Evolutionary conservation across 2,888 invertebrate species (phyloP), one percentile per base, ranked within the genome.

Genomic region (Lochmaea capreae): DNA sequence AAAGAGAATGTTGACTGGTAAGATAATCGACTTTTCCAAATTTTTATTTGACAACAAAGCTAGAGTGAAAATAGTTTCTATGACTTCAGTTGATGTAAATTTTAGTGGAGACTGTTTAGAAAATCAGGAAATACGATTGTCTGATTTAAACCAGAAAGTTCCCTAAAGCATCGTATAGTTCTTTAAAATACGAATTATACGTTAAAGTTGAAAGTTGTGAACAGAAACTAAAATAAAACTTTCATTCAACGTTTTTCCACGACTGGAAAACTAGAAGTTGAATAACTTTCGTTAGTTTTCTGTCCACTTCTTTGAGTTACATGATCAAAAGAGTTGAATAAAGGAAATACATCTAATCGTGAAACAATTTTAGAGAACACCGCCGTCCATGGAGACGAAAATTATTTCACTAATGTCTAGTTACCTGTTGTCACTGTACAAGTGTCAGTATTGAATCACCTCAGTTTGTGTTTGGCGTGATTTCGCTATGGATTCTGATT

Each of bases 251-350:
- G n/a, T 49, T 12, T 49, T 49, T n/a, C n/a, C 14, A 8, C n/a
- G n/a, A 8, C 49, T 39, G 33, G 33, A 49, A 49, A 49, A n/a
- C 49, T 49, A n/a, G n/a, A n/a, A 49, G 49, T 49, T 49, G n/a
- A 49, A n/a, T 49, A 49, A 49, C 49, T 49, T 49, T n/a, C 8
- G 49, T 49, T 49, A 49, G n/a, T 49, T 49, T 6, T 14, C 6
- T 49, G 49, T 49, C 49, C n/a, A n/a, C n/a, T 49, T n/a, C 49
- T n/a, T n/a, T 49, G n/a, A 49, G n/a, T n/a, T 49, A 49, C n/a
- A 49, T 49, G 14, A 49, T 49, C 49, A 49, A n/a, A 49, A n/a
- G 5, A n/a, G 14, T 49, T 49, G n/a, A 8, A n/a, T 49, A 4
- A 12, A 5, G 33, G 8, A 39, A 39, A 39, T 1, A 39, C 33